phyloP scores from a whole-genome alignment of 2,113 vertebrate species.

The Atrichornis clamosus region DNA sequence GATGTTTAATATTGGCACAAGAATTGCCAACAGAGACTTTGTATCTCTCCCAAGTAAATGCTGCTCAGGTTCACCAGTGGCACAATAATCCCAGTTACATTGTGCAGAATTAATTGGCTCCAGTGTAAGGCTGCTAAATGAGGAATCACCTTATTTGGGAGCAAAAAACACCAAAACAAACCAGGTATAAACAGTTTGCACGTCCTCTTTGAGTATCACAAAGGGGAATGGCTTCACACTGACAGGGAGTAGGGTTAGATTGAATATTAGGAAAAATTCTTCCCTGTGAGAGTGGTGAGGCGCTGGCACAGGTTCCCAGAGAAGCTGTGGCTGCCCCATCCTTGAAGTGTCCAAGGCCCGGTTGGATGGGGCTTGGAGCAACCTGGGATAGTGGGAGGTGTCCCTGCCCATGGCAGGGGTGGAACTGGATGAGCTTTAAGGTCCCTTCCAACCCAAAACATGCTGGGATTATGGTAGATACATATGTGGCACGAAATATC shows the following conservation, averaged over 20 bases:
- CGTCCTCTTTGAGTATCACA: background rate
- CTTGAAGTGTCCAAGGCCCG: background rate
- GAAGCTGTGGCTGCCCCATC: background rate
- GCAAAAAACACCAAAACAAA: conserved; percentile 9
- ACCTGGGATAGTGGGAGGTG: background rate
- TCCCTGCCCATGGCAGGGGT: background rate
- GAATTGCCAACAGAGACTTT: background rate
- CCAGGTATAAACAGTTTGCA: background rate
- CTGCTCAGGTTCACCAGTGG: background rate
- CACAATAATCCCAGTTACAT: conserved; percentile 37
- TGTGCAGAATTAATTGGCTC: conserved; percentile 67
- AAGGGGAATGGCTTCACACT: background rate
- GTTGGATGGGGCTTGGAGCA: background rate
- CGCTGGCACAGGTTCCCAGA: background rate
- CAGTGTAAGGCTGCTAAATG: conserved; percentile 62
- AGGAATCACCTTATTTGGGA: conserved; percentile 57
- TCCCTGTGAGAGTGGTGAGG: background rate
- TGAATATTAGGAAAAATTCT: background rate
- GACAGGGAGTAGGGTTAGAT: background rate
- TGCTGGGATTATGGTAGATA: background rate
- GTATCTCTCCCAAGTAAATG: background rate
- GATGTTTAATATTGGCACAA: conserved; percentile 56
- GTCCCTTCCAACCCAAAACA: background rate
- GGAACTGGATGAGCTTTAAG: background rate
- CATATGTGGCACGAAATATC: background rate